phyloP scores from a whole-genome alignment of 2,888 invertebrate species.

The Tipula unca region DNA sequence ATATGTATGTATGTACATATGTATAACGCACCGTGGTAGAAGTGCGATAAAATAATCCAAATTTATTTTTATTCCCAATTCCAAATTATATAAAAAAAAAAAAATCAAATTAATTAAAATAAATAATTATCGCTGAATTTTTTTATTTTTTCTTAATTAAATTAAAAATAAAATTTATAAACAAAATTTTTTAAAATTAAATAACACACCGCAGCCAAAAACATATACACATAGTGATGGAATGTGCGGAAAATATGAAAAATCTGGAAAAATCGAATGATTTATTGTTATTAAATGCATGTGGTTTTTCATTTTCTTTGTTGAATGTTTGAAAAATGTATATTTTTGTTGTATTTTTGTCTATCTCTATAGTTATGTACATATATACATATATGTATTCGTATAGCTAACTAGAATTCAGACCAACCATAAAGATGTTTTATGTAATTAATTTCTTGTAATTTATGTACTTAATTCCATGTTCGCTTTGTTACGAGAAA shows the following conservation, averaged over 20 bases:
- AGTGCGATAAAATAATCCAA: neutral
- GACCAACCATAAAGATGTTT: neutral
- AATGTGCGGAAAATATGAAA: conserved; percentile 1
- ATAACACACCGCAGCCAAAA: neutral
- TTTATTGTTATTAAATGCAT: conserved; percentile 8
- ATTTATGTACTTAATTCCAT: neutral
- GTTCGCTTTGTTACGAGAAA: neutral
- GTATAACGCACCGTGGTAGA: neutral
- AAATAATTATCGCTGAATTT: neutral
- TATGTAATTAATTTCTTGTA: neutral
- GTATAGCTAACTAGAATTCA: neutral
- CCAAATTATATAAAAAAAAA: neutral
- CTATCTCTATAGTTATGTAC: too few relatives aligned
- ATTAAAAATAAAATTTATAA: neutral
- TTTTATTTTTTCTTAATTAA: neutral
- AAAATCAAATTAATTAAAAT: neutral
- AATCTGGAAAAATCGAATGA: neutral
- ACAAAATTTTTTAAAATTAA: neutral
- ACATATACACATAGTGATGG: neutral
- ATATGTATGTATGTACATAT: too few relatives aligned
- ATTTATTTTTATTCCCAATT: neutral
- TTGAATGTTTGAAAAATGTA: neutral
- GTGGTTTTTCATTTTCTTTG: neutral
- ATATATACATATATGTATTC: neutral
- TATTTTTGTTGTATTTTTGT: neutral